Evolutionary conservation across 2,797 vertebrate genomes (phyloP).

Genomic region (Semaprochilodus insignis): DNA sequence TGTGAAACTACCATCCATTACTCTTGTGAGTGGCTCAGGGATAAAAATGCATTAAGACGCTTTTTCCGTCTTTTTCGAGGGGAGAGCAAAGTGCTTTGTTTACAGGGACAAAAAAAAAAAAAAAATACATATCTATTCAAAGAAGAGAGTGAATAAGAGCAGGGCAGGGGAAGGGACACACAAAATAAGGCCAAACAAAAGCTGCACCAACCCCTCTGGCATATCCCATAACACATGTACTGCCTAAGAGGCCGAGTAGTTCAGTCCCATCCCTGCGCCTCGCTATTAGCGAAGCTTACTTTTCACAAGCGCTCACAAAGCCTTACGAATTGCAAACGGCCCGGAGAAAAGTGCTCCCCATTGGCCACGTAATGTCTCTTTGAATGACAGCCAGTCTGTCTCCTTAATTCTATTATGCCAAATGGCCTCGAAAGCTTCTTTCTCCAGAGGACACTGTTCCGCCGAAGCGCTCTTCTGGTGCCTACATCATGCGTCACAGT

Average conservation of each 20-base stretch:
- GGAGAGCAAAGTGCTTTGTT: slow-evolving; percentile 38
- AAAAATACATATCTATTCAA: slow-evolving; percentile 13
- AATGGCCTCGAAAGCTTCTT: slow-evolving; percentile 55
- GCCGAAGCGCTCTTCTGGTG: background rate
- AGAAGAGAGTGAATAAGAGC: slow-evolving; percentile 48
- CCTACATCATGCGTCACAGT: slow-evolving; percentile 5
- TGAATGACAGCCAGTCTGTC: slow-evolving; percentile 54
- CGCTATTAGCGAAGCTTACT: slow-evolving; percentile 18
- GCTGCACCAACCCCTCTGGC: slow-evolving; percentile 1
- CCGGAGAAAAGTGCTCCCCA: slow-evolving; percentile 36
- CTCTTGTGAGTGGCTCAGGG: slow-evolving; percentile 66
- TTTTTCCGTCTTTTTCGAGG: slow-evolving; percentile 34
- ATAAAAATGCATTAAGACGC: slow-evolving; percentile 73
- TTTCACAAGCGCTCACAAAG: slow-evolving; percentile 25
- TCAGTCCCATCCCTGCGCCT: background rate
- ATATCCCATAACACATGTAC: background rate
- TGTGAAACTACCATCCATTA: slow-evolving; percentile 73
- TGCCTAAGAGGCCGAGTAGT: background rate
- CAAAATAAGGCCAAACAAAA: slow-evolving; percentile 18
- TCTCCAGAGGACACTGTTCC: slow-evolving; percentile 47
- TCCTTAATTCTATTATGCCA: slow-evolving; percentile 52
- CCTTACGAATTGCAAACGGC: slow-evolving; percentile 34
- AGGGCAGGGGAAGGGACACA: background rate
- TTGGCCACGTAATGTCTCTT: slow-evolving; percentile 51
- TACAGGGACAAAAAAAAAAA: slow-evolving; percentile 38